Conservation (phyloP, 2,113 vertebrate genomes). For the Serinus canaria region DNA sequence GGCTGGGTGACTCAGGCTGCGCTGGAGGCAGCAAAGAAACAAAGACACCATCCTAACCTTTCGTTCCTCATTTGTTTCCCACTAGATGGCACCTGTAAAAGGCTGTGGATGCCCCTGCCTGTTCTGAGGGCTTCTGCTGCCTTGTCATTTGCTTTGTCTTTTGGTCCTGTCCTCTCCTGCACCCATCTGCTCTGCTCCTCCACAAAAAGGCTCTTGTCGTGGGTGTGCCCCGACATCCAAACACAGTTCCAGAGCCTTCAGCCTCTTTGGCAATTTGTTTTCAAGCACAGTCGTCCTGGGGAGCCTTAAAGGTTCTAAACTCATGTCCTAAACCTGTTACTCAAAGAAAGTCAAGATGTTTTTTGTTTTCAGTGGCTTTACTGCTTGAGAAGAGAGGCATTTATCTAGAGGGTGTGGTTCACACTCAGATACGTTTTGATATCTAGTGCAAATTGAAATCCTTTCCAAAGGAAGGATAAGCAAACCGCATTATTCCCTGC, state of each 20-base stretch:
- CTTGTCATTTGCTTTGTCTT: not conserved
- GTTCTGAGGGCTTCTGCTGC: not conserved
- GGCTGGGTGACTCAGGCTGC: not conserved
- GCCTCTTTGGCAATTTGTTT: not conserved
- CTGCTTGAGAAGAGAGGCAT: not conserved
- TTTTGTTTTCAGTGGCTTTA: not conserved
- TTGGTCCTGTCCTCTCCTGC: not conserved
- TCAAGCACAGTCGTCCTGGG: too few species aligned
- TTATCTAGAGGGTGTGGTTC: not conserved
- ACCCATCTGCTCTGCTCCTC: accelerated
- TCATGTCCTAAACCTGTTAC: not conserved
- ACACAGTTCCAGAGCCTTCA: accelerated
- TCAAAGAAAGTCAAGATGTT: not conserved
- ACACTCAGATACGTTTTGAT: not conserved
- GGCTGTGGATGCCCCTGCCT: not conserved
- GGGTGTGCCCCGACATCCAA: not conserved
- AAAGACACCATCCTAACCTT: not conserved
- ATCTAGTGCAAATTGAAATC: not conserved
- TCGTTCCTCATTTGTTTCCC: not conserved
- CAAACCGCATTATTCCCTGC: not conserved
- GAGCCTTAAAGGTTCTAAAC: not conserved
- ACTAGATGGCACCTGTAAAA: not conserved
- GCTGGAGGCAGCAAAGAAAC: accelerated
- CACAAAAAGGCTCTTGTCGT: accelerated
- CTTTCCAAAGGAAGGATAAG: not conserved